Base-by-base conservation (phyloP, 2,888 invertebrate genomes). In the Microchrysa polita region DNA sequence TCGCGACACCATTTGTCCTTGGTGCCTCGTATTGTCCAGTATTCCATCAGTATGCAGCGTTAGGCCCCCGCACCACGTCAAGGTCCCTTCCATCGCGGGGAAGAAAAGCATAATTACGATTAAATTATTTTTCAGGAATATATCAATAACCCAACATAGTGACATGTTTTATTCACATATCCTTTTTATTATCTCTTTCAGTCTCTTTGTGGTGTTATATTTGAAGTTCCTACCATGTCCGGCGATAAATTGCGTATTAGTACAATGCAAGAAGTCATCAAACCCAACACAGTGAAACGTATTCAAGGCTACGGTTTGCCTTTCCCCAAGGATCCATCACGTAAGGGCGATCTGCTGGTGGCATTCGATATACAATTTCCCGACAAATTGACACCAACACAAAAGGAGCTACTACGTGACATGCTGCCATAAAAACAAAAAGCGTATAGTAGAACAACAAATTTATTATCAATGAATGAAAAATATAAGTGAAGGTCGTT, bases 361-460 rank as follows among this genome's bases (percentile, higher is more conserved):
- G 93, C 93, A 76, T 98, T 98, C 83, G 97, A 97, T 86, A 96
- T 98, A 83, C 93, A 92, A 84, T 98, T 98, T 87, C 98, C 98
- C 0, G 94, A 95, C 73, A 88, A 90, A 78, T 86, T 97, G 79
- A 88, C 92, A 79, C 89, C 92, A 81, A 91, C 91, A 81, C 92
- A 92, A 74, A 97, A 94, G 87, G 96, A 97, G 86, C 93, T 96
- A 83, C 87, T 98, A 74, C 90, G 90, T 83, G 97, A 97, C 82
- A 93, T 94, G 80, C 87, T 95, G 86, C 94, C 94, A 81, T 81
- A 67, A 74, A n/a, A 23, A 16, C 34, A 27, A 22, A n/a, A n/a
- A n/a, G n/a, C n/a, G n/a, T 59, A 16, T 16, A 63, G 9, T 63
- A 42, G 40, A 63, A 42, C 12, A 63, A 40, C n/a, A 10, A 63